A percentile compares a stretch with the other conserved stretches of the same genome.
Evolutionary conservation across 2,113 vertebrate species (phyloP).

Genomic region (Lipotes vexillifer): DNA sequence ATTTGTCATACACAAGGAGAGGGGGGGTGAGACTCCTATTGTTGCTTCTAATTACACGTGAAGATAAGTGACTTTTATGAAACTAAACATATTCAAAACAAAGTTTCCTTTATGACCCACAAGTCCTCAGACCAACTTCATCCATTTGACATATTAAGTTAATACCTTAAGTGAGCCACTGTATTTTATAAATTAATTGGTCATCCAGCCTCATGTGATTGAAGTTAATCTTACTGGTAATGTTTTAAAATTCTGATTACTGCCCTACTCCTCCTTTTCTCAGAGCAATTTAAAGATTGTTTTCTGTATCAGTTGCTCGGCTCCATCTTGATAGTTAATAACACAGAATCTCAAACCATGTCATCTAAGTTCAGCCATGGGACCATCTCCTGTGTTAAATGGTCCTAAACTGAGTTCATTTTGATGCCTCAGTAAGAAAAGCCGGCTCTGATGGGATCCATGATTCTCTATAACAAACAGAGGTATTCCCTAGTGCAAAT

Average conservation of each 20-base stretch:
- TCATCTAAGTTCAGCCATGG: no score
- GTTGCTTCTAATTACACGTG: neutral
- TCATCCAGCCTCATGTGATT: neutral
- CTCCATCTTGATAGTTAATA: neutral
- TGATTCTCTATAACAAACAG: neutral
- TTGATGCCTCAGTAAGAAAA: neutral
- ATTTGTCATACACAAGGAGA: no score
- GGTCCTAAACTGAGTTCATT: neutral
- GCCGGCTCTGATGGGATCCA: neutral
- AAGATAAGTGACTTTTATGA: neutral
- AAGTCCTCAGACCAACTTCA: neutral
- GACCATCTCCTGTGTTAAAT: neutral
- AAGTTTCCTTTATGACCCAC: neutral
- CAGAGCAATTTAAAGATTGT: neutral
- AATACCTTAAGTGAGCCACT: neutral
- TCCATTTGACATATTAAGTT: neutral
- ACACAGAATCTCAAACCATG: neutral
- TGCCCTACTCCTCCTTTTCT: neutral
- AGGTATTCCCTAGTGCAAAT: neutral
- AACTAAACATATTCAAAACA: neutral
- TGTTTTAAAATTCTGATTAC: neutral
- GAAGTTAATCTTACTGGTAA: neutral
- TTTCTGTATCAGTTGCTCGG: neutral
- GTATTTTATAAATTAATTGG: neutral
- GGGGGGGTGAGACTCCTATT: accelerated